These are phyloP conservation scores for Agriotes lineatus DNA, from an alignment of 2,888 invertebrate species.

Conservation along the genomic window DNA sequence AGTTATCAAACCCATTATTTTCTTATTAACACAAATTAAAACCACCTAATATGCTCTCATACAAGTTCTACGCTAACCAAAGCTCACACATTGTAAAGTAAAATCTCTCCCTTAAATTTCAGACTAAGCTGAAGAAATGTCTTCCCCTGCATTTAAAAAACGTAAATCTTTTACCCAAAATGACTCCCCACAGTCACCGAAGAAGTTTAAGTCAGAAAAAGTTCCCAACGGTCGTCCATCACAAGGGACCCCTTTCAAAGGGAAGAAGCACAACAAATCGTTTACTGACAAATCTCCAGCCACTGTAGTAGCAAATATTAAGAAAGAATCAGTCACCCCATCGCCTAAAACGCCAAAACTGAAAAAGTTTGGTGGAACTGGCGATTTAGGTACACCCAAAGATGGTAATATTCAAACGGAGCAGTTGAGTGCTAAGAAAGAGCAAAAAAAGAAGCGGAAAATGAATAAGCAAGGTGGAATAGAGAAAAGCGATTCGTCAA, in stretches of 20 bases:
- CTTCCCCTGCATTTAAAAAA: neutral
- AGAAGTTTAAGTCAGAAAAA: neutral
- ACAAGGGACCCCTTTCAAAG: neutral
- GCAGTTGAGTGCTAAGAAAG: neutral
- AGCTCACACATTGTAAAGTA: too few relatives aligned
- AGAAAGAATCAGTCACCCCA: neutral
- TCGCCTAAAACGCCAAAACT: neutral
- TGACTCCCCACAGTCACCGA: neutral
- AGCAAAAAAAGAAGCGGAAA: neutral
- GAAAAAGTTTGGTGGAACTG: neutral
- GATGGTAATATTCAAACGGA: neutral
- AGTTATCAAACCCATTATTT: too few relatives aligned
- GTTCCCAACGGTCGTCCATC: neutral
- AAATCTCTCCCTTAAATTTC: too few relatives aligned
- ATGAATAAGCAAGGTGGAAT: neutral
- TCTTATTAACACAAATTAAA: too few relatives aligned
- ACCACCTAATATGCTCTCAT: too few relatives aligned
- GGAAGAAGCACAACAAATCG: neutral
- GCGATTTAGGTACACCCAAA: neutral
- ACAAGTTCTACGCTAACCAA: too few relatives aligned
- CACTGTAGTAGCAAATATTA: neutral
- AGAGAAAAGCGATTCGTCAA: too few relatives aligned
- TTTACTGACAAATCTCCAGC: too few relatives aligned
- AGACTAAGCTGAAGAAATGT: neutral
- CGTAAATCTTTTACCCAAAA: conserved; percentile 2